phyloP scores from a whole-genome alignment of 2,888 invertebrate genomes.

The Orthonevra nobilis region DNA sequence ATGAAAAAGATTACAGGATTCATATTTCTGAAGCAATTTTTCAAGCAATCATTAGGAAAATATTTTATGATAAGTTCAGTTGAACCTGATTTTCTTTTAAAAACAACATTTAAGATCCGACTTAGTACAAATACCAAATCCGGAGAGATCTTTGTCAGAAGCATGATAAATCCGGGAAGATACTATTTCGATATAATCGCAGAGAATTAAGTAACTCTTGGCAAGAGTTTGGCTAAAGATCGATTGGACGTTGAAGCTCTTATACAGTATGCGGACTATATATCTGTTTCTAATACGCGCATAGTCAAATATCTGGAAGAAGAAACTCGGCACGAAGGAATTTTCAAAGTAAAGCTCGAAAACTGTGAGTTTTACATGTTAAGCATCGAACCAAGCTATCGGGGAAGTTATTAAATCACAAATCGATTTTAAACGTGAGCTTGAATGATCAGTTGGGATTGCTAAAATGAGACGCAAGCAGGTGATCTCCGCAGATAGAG shows the following conservation, averaged over 20 bases:
- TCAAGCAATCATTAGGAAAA: too few relatives aligned
- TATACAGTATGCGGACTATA: conserved; percentile 69
- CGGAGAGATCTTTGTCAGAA: conserved; percentile 71
- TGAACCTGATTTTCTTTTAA: too few relatives aligned
- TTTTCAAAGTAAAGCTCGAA: conserved; percentile 67
- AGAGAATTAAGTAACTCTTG: conserved; percentile 55
- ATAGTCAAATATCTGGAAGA: conserved; percentile 72
- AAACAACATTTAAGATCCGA: too few relatives aligned
- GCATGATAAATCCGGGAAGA: conserved; percentile 64
- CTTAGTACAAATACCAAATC: conserved; percentile 61
- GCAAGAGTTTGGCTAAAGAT: conserved; percentile 47
- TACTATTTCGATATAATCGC: conserved; percentile 72
- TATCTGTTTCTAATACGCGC: conserved; percentile 69
- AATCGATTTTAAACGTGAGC: too few relatives aligned
- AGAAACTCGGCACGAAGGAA: conserved; percentile 68
- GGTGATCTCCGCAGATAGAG: too few relatives aligned
- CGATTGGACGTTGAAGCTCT: conserved; percentile 66
- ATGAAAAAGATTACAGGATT: too few relatives aligned
- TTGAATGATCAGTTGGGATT: too few relatives aligned
- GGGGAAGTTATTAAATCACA: too few relatives aligned
- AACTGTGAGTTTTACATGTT: conserved; percentile 71
- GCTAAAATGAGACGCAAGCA: too few relatives aligned
- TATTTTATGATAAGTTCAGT: too few relatives aligned
- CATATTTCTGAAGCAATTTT: too few relatives aligned
- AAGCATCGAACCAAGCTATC: conserved; percentile 71